A percentile compares a stretch with the other conserved stretches of the same genome.
Evolutionary conservation across 53 echinoderm and acorn worm species (phyloP).

Genomic region (Arbacia lixula): DNA sequence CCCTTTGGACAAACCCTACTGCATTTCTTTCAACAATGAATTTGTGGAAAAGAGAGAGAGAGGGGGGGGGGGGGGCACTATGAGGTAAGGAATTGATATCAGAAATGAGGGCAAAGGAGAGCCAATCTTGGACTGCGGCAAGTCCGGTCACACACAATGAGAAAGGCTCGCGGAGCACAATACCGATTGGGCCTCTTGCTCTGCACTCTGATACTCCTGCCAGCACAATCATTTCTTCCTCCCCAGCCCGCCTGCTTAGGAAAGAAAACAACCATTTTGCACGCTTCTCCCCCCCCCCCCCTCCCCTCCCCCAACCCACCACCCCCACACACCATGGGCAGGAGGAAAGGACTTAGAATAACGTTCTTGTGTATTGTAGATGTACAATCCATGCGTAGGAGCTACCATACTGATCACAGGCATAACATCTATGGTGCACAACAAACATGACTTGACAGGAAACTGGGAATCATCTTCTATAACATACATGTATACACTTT

Average conservation of each 20-base stretch:
- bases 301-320: conserved; percentile 1
- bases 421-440: too few species aligned
- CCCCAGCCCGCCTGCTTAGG: too few species aligned
- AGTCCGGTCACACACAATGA: conserved; percentile 30
- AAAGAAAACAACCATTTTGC: too few species aligned
- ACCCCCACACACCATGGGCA: neutral
- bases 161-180: neutral
- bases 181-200: neutral
- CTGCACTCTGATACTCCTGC: neutral
- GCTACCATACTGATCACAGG: too few species aligned
- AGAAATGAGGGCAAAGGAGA: neutral
- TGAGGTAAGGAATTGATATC: conserved; percentile 12
- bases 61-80: neutral
- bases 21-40: neutral
- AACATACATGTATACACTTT: too few species aligned
- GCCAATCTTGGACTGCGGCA: conserved; percentile 31
- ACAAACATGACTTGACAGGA: too few species aligned
- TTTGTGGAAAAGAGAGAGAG: neutral
- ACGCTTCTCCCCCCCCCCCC: conserved; percentile 7
- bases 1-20: neutral
- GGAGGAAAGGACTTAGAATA: neutral
- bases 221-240: too few species aligned
- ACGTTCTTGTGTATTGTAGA: too few species aligned
- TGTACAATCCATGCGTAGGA: too few species aligned
- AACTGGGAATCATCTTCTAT: too few species aligned